Evolutionary conservation across 2,113 vertebrate genomes (phyloP).

Genomic region (Cettia cetti): DNA sequence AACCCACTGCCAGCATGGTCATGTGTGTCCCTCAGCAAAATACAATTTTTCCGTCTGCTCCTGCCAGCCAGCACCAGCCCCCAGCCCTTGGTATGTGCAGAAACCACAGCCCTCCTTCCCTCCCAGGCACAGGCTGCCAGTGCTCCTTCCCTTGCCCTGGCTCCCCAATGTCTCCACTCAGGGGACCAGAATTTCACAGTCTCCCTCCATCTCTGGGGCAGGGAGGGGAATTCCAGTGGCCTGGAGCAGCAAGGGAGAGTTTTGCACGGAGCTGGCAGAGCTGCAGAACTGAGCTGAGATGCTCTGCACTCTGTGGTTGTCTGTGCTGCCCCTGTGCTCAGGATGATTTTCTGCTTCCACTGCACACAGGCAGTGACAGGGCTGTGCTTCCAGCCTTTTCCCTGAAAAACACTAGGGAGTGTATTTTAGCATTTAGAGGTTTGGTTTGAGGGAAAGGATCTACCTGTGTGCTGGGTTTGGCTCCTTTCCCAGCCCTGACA

Average conservation of each 20-base stretch:
- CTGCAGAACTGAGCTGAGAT: background rate
- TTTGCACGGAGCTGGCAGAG: accelerated
- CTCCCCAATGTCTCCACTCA: background rate
- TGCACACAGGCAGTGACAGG: background rate
- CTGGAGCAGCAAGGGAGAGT: background rate
- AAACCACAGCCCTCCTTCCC: background rate
- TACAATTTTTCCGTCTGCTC: background rate
- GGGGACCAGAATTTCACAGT: background rate
- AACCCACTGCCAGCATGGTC: background rate
- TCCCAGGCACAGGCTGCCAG: background rate
- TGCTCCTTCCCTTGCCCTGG: background rate
- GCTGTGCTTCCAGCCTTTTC: background rate
- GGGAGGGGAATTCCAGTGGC: background rate
- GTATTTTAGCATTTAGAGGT: background rate
- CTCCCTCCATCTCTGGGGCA: background rate
- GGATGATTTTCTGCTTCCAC: background rate
- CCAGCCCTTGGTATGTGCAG: accelerated
- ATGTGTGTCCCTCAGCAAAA: background rate
- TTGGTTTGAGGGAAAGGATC: background rate
- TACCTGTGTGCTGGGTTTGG: background rate
- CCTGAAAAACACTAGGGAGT: background rate
- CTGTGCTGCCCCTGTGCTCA: background rate
- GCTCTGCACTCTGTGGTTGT: background rate
- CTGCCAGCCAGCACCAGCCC: background rate
- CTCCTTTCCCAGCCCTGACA: background rate